Evolutionary conservation across 2,113 vertebrate species (phyloP), one percentile per base, ranked within the genome.

Genomic region (Gadus macrocephalus): DNA sequence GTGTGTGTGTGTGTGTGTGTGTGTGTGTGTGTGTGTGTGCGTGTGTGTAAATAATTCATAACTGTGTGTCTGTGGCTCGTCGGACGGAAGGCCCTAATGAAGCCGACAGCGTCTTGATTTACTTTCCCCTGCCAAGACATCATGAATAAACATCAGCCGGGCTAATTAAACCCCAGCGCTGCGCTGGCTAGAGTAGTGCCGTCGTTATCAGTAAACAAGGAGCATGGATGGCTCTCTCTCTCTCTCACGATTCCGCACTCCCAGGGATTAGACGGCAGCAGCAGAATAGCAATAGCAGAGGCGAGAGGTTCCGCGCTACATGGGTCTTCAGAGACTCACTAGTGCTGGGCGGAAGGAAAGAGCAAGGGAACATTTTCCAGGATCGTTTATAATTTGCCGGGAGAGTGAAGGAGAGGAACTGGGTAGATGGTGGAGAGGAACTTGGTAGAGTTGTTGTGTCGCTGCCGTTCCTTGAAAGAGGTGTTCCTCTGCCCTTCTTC

Each of bases 131-230:
- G 81, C 76, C 81, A 78, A 81, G 80, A 68, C 74, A 69, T 83
- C 87, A 90, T 91, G 86, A 91, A 91, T 91, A 91, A 92, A 91
- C 89, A 92, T 91, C 81, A 85, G 78, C 72, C 28, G 4, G 17
- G 75, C 75, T 89, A 89, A 92, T 92, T 91, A 91, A 87, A 86
- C 77, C 80, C 9, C 80, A 49, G 42, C 42, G 42, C 42, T 14
- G 82, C 53, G 60, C 73, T 68, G 78, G 87, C 83, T 77, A 14
- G 42, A 6, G 9, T 49, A 49, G 42, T 11, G 81, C 83, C 83
- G 81, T 81, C 78, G 81, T 86, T 70, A 82, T 83, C 83, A 85
- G 88, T 87, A 88, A 89, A 89, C 83, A 89, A 84, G 87, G 71
- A 16, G 71, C 67, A 69, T 66, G 25, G 28, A 80, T 27, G 31